Percentiles rank a stretch among this genome's conserved stretches.
These are phyloP conservation scores for Selenia dentaria DNA, from an alignment of 2,888 invertebrate species.

Conservation along the genomic window DNA sequence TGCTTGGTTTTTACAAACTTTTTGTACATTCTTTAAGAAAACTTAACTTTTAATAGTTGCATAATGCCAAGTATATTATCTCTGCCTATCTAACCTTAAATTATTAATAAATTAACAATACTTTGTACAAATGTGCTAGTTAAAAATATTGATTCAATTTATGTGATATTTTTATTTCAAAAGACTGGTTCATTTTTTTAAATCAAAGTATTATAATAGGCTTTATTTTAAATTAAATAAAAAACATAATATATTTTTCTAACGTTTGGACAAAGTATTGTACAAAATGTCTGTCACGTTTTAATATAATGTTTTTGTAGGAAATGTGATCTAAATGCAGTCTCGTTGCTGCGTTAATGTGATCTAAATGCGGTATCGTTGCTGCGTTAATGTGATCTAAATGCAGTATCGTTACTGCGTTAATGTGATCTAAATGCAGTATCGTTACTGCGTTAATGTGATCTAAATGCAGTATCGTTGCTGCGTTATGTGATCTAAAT, in stretches of 20 bases:
- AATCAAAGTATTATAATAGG: constrained; percentile 50
- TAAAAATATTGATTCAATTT: constrained; percentile 35
- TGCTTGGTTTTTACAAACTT: no score
- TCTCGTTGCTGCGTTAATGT: constrained; percentile 39
- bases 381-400: constrained; percentile 39
- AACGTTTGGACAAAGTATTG: constrained; percentile 62
- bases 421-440: constrained; percentile 44
- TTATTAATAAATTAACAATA: no score
- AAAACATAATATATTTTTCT: constrained; percentile 27
- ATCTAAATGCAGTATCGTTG: constrained; percentile 44
- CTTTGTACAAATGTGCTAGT: constrained; percentile 47
- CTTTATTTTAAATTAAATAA: constrained; percentile 35
- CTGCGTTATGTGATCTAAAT: constrained; percentile 39
- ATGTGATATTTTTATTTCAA: constrained; percentile 48
- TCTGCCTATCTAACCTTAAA: no score
- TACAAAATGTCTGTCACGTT: constrained; percentile 34
- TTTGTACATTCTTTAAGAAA: no score
- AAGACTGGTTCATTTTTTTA: constrained; percentile 46
- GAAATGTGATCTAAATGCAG: constrained; percentile 43
- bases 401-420: constrained; percentile 44
- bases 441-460: constrained; percentile 39
- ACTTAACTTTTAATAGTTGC: no score
- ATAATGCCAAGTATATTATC: no score
- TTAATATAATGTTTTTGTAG: constrained; percentile 38
- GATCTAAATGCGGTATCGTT: constrained; percentile 44